Evolutionary conservation across 2,797 vertebrate genomes (phyloP), one percentile per base, ranked within the genome.

Genomic region (Manis javanica): DNA sequence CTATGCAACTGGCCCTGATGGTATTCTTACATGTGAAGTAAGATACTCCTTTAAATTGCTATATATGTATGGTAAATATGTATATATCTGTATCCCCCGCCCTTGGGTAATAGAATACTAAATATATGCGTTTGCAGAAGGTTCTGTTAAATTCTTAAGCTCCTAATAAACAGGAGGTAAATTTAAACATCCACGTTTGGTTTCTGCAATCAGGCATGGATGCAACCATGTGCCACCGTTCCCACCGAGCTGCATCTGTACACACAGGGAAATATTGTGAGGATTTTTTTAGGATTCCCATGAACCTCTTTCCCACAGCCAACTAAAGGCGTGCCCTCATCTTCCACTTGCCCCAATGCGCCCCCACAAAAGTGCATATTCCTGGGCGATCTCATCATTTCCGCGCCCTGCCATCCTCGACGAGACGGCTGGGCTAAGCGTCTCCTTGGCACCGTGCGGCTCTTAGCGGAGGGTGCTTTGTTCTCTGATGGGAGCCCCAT

Each of bases 181-280:
- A 95, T 90, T 39, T 26, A 23, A 5, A 57, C 31, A 46, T 7
- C 14, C n/a, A 64, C 46, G 10, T 39, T 29, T 78, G 46, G 66
- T 96, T 95, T 96, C 51, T 83, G 71, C 0, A 34, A 87, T 64
- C 42, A 84, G 78, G 68, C n/a, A 46, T 39, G 64, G 69, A 88
- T 46, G 64, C 87, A 57, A 53, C 24, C 71, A 55, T 68, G 91
- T 82, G 42, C 31, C 42, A 11, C 0, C 4, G 3, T 4, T 0
- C 13, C 26, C 5, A 12, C 46, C 11, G 7, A 37, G 59, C 0
- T 37, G 63, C 68, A n/a, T 64, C 55, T 34, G 57, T 4, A 16
- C 0, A 91, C 5, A 16, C 0, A 91, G 0, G 11, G 5, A 53
- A 0, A 16, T 0, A 3, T 18, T 14, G 24, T 13, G 24, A 68